phyloP scores from a whole-genome alignment of 2,888 invertebrate species.

The Andrena haemorrhoa region DNA sequence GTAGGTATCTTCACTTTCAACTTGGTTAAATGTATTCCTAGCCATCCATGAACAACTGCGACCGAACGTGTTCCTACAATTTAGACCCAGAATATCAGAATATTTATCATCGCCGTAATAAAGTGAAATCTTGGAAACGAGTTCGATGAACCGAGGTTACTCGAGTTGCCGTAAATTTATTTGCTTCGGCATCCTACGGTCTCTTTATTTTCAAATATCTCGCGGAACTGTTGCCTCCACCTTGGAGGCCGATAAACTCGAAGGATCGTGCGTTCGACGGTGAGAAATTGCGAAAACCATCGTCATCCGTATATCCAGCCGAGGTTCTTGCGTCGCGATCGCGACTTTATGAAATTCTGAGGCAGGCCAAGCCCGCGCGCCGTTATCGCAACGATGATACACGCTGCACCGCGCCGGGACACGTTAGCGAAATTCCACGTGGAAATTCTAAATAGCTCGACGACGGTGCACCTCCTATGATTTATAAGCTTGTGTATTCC shows the following conservation, averaged over 20 bases:
- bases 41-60: no score
- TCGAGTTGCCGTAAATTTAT: no score
- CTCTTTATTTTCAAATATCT: not conserved
- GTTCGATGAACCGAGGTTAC: no score
- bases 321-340: not conserved
- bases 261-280: not conserved
- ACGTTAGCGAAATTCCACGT: slow-evolving; percentile 69
- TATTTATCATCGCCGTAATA: no score
- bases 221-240: not conserved
- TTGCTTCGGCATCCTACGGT: no score
- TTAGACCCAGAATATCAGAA: no score
- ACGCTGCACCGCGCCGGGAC: slow-evolving; percentile 16
- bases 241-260: not conserved
- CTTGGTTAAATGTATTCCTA: no score
- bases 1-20: not conserved
- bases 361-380: slow-evolving; percentile 8
- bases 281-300: slow-evolving; percentile 17
- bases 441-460: slow-evolving; percentile 69
- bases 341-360: slow-evolving; percentile 55
- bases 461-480: slow-evolving; percentile 58
- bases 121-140: no score
- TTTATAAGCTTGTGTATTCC: slow-evolving; percentile 62
- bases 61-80: no score
- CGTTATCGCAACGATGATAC: slow-evolving; percentile 16
- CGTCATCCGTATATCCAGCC: not conserved